Base-by-base conservation (phyloP, 2,797 vertebrate genomes). In the Parauchenoglanis ngamensis region DNA sequence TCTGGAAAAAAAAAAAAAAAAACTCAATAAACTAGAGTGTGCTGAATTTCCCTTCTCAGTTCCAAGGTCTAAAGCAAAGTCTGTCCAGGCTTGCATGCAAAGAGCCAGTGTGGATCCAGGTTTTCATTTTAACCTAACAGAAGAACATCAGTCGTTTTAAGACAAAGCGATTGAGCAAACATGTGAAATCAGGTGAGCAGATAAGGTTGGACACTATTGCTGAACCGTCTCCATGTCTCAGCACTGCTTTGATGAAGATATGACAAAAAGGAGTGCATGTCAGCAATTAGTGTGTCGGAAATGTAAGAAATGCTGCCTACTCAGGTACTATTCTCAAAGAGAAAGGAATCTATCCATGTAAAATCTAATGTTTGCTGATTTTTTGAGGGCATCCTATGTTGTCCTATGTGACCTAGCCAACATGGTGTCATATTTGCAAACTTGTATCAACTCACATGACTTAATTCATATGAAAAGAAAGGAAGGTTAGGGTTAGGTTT, bases 1-100 rank as follows among this genome's bases (percentile, higher is more conserved):
- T 93, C 92, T 87, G 85, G 86, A 92, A 93, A 86, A 88, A 92
- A 94, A 89, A 90, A 90, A 91, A 91, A 35, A 35, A 1, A 35
- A 35, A 35, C 31, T 93, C 92, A 95, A 95, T 95, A 96, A 96
- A 96, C 93, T 93, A 92, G 92, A 93, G 92, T 65, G 92, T 93
- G 92, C 93, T 94, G 92, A 79, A 85, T 91, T 90, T 89, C 90
- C 89, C 82, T 85, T 63, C 90, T 86, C 88, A 86, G 46, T 88
- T 87, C 75, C 83, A 85, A 67, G 67, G 90, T 85, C 90, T 91
- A 85, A 89, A 84, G 81, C 78, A 68, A 68, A 25, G 81, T 35
- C 63, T 83, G 63, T 52, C 46, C 46, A 68, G 81, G 54, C 10
- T 40, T 59, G 19, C 68, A n/a, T 0, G 10, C 44, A 52, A 28